Conservation (phyloP, 1,140 invertebrate genomes). For the Heterodera carotae region DNA sequence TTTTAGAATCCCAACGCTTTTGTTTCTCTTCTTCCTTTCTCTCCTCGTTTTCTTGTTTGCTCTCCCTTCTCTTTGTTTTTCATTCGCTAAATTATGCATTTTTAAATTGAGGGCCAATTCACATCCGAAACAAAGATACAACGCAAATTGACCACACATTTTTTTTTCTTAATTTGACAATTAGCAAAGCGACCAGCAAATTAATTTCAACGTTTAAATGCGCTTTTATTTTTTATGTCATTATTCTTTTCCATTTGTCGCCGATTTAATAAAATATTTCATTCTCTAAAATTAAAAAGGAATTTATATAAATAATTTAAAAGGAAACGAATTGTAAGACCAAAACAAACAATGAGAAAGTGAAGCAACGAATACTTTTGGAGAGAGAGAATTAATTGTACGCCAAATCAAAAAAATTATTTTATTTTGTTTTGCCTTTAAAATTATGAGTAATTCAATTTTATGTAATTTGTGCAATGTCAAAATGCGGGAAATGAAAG, state of each 20-base stretch:
- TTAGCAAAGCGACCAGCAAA: not conserved
- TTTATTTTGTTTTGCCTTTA: no score
- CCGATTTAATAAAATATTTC: conserved; percentile 2
- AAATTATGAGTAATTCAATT: no score
- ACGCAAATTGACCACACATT: not conserved
- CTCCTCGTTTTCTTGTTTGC: not conserved
- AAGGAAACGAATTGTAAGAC: not conserved
- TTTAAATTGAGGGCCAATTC: not conserved
- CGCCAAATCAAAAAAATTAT: no score
- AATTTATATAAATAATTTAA: no score
- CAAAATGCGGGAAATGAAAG: no score
- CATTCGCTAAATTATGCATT: not conserved
- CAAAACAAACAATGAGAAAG: not conserved
- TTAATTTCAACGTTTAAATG: not conserved
- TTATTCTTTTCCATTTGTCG: not conserved
- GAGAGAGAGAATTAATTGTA: no score
- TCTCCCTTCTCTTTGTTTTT: not conserved
- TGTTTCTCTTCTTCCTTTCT: not conserved
- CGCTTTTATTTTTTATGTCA: not conserved
- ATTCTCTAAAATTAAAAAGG: not conserved
- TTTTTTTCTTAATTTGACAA: not conserved
- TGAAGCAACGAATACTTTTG: no score
- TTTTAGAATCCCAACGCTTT: no score
- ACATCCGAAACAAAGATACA: not conserved
- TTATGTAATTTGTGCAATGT: no score